Conservation (phyloP, 2,888 invertebrate species). For the Sylvicola fuscatus region DNA sequence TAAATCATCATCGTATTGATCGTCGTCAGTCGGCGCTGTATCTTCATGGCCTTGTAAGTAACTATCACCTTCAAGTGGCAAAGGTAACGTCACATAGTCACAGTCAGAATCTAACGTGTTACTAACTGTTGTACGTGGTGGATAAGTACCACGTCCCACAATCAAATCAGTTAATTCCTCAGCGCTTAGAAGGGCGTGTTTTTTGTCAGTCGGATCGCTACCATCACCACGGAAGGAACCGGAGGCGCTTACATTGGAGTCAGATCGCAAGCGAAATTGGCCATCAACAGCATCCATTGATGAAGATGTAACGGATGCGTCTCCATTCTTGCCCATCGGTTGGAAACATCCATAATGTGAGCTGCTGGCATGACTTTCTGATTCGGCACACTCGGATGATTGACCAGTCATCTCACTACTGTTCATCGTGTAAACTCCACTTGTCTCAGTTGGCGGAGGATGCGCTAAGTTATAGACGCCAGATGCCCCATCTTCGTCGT, state of each 20-base stretch:
- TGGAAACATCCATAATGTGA: conserved; percentile 37
- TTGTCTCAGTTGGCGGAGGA: conserved; percentile 60
- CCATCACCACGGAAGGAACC: conserved; percentile 72
- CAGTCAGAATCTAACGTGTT: conserved; percentile 74
- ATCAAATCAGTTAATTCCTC: conserved; percentile 68
- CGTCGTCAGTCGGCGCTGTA: conserved; percentile 34
- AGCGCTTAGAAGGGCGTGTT: conserved; percentile 55
- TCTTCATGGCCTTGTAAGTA: conserved; percentile 37
- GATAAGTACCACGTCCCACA: conserved; percentile 60
- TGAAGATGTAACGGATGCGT: conserved; percentile 18
- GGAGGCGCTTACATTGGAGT: conserved; percentile 59
- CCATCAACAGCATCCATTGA: conserved; percentile 37
- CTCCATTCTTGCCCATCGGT: conserved; percentile 25
- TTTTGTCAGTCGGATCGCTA: conserved; percentile 68
- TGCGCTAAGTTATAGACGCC: conserved; percentile 37
- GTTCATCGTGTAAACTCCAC: conserved; percentile 66
- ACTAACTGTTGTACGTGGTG: conserved; percentile 56
- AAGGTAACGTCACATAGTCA: conserved; percentile 65
- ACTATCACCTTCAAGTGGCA: conserved; percentile 33
- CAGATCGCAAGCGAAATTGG: conserved; percentile 40
- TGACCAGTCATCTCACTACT: conserved; percentile 36
- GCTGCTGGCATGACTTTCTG: conserved; percentile 30
- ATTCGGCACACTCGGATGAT: conserved; percentile 34
- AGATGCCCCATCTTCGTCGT: conserved; percentile 31
- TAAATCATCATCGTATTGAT: conserved; percentile 25